A percentile compares a stretch with the other conserved stretches of the same genome.
Conservation (phyloP, 23 tunicate genomes). For the Ascidia mentula region DNA sequence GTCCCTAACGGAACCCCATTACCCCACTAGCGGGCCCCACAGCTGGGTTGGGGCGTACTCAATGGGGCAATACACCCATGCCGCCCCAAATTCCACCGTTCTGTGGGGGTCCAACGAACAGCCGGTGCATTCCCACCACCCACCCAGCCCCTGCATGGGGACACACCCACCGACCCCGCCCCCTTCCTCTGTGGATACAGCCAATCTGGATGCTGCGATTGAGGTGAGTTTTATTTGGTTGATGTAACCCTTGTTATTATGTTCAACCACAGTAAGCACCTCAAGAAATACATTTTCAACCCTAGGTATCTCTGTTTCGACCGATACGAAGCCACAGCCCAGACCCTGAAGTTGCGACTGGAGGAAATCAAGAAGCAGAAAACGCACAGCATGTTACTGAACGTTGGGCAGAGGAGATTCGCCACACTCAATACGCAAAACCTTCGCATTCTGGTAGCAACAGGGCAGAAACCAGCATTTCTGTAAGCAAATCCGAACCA, state of each 20-base stretch:
- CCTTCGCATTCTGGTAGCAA: neutral
- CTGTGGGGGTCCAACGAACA: neutral
- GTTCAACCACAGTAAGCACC: neutral
- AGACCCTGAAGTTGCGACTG: slow-evolving; percentile 24
- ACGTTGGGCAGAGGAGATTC: neutral
- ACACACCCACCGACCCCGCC: slow-evolving; percentile 95
- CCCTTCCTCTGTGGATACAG: slow-evolving; percentile 80
- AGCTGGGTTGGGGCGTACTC: neutral
- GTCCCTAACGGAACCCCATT: neutral
- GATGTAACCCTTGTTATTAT: neutral
- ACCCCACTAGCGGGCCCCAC: slow-evolving; percentile 29
- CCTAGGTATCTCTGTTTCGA: slow-evolving; percentile 75
- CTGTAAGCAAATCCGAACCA: slow-evolving; percentile 29
- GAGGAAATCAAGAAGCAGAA: neutral
- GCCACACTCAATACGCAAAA: neutral
- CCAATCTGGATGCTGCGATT: slow-evolving; percentile 81
- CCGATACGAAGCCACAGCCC: slow-evolving; percentile 80
- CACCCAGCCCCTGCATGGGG: slow-evolving; percentile 71
- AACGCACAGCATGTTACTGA: neutral
- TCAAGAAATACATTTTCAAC: neutral
- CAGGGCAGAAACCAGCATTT: neutral
- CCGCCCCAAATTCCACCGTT: neutral
- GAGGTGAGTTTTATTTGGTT: slow-evolving; percentile 28
- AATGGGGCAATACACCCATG: neutral
- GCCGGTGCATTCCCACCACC: slow-evolving; percentile 27